A percentile compares a stretch with the other conserved stretches of the same genome.
Evolutionary conservation across 2,797 vertebrate genomes (phyloP).

Genomic region (Morus bassanus): DNA sequence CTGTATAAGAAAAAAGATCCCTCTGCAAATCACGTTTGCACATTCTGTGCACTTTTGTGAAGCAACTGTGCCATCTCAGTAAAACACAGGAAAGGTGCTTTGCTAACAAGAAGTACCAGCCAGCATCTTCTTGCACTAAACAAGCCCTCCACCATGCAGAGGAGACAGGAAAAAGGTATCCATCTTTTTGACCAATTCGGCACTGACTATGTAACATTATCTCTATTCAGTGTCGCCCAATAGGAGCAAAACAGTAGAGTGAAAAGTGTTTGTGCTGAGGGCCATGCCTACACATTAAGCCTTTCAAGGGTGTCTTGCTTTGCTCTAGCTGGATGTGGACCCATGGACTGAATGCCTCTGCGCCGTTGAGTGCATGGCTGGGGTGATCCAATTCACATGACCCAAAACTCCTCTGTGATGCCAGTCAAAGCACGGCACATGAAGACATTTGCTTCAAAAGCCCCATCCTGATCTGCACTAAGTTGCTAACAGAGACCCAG

Average conservation of each 20-base stretch:
- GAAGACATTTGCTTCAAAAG: neutral
- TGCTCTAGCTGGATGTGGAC: neutral
- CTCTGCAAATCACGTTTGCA: neutral
- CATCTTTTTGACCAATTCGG: neutral
- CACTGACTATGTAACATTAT: neutral
- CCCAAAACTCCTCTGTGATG: neutral
- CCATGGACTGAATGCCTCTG: accelerated
- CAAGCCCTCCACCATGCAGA: neutral
- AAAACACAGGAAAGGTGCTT: neutral
- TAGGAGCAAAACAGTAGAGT: neutral
- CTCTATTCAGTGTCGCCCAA: neutral
- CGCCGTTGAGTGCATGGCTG: neutral
- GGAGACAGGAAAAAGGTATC: neutral
- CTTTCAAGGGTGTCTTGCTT: neutral
- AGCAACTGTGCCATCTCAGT: neutral
- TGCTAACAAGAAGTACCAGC: neutral
- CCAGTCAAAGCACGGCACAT: neutral
- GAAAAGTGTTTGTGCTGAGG: neutral
- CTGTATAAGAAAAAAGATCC: neutral
- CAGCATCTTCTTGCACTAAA: neutral
- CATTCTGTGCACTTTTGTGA: neutral
- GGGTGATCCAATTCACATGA: neutral
- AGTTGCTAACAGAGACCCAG: neutral
- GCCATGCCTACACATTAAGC: neutral
- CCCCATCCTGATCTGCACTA: neutral